phyloP scores from a whole-genome alignment of 2,797 vertebrate genomes.

The Danio choprae region DNA sequence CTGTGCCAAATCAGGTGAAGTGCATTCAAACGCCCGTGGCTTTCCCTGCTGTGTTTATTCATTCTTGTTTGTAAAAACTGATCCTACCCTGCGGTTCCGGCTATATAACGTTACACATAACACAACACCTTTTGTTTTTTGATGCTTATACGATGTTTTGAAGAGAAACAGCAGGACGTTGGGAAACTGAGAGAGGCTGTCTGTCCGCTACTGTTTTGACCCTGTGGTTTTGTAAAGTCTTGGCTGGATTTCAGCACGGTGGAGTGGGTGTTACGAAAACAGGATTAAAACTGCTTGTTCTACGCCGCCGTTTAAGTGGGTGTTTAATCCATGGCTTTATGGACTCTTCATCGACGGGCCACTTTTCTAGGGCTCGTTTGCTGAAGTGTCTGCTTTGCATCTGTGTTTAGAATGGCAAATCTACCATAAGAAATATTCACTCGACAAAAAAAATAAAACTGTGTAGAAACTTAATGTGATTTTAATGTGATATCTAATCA shows the following conservation, averaged over 20 bases:
- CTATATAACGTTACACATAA: constrained; percentile 1
- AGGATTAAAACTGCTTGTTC: constrained; percentile 51
- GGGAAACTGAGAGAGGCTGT: constrained; percentile 2
- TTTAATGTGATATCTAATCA: too few species aligned
- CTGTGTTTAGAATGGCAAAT: constrained; percentile 49
- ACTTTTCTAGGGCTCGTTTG: constrained; percentile 30
- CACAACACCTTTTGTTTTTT: neutral
- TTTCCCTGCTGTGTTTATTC: constrained; percentile 7
- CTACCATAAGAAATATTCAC: neutral
- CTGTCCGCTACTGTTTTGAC: constrained; percentile 47
- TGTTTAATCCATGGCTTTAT: constrained; percentile 60
- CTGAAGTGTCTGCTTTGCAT: constrained; percentile 31
- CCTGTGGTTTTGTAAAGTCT: constrained; percentile 44
- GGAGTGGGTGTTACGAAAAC: constrained; percentile 58
- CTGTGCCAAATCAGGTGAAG: constrained; percentile 15
- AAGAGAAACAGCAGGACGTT: constrained; percentile 16
- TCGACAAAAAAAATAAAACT: neutral
- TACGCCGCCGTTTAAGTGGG: constrained; percentile 58
- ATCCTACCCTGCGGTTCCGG: constrained; percentile 2
- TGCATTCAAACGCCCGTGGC: neutral
- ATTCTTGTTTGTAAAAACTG: constrained; percentile 14
- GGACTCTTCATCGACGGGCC: constrained; percentile 14
- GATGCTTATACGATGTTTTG: constrained; percentile 8
- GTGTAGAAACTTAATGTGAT: neutral
- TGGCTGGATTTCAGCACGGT: constrained; percentile 52